Evolutionary conservation across 37 sponge, comb jelly and placozoan species (phyloP).

Genomic region (Ianthella basta): DNA sequence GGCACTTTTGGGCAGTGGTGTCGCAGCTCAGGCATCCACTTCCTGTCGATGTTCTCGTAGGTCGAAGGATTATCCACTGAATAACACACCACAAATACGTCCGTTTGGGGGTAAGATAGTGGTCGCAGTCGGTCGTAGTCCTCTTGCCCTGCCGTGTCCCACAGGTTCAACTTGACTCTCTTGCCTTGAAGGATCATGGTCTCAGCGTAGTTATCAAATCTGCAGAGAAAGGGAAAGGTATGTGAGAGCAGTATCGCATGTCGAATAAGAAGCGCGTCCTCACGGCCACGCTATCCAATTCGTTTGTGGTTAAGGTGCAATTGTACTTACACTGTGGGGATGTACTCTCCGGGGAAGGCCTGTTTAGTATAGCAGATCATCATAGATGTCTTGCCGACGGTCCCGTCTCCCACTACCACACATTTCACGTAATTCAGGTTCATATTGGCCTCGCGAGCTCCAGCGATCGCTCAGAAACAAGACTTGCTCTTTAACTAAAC

Average conservation of each 20-base stretch:
- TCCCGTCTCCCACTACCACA: slow-evolving; percentile 95
- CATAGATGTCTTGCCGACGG: slow-evolving; percentile 95
- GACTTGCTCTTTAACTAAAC: too few species aligned
- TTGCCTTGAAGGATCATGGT: slow-evolving; percentile 33
- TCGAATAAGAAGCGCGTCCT: too few species aligned
- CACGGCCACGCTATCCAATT: too few species aligned
- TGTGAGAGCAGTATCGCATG: neutral
- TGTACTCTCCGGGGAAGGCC: slow-evolving; percentile 93
- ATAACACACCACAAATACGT: slow-evolving; percentile 41
- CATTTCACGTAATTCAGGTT: slow-evolving; percentile 88
- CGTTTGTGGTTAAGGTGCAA: neutral
- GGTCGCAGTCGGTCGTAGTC: slow-evolving; percentile 49
- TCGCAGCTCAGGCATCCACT: slow-evolving; percentile 82
- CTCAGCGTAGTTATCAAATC: slow-evolving; percentile 48
- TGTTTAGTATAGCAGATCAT: slow-evolving; percentile 94
- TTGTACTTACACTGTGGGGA: slow-evolving; percentile 92
- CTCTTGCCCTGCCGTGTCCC: slow-evolving; percentile 49
- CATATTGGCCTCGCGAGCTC: neutral
- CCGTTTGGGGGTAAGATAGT: slow-evolving; percentile 39
- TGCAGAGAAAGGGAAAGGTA: neutral
- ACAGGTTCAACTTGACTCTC: slow-evolving; percentile 34
- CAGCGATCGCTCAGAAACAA: too few species aligned
- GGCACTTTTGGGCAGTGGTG: slow-evolving; percentile 93
- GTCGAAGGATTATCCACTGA: slow-evolving; percentile 68
- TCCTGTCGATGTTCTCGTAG: slow-evolving; percentile 66